Percentiles rank a stretch among this genome's conserved stretches.
phyloP scores from a whole-genome alignment of 2,797 vertebrate species.

The Orientallactaga sibirica region DNA sequence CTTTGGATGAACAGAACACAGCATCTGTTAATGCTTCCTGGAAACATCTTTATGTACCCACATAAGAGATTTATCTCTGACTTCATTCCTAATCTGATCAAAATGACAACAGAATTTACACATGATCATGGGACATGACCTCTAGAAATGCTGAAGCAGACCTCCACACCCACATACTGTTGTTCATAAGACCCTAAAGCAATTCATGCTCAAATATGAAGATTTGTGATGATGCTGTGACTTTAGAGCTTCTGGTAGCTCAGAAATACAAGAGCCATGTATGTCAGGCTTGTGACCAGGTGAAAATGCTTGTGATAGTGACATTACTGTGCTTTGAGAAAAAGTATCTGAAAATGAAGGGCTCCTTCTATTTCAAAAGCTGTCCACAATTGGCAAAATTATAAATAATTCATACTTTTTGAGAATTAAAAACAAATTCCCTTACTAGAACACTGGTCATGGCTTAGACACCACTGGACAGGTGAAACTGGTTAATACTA shows the following conservation, averaged over 20 bases:
- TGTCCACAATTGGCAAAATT: neutral
- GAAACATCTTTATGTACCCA: too few species aligned
- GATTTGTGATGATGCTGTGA: neutral
- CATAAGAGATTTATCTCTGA: too few species aligned
- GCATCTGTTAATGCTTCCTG: too few species aligned
- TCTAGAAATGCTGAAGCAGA: neutral
- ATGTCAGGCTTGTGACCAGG: neutral
- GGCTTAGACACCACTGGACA: neutral
- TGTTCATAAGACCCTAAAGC: neutral
- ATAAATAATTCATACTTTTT: neutral
- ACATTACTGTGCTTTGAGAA: neutral
- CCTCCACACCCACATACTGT: neutral
- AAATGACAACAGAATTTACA: too few species aligned
- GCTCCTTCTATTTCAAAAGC: conserved; percentile 51
- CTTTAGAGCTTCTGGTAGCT: neutral
- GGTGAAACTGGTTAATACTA: neutral
- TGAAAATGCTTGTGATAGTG: neutral
- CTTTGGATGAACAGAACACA: too few species aligned
- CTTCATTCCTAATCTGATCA: too few species aligned
- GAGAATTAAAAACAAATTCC: conserved; percentile 7
- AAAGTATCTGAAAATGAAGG: conserved; percentile 9
- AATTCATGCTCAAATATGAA: neutral
- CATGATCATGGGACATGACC: neutral
- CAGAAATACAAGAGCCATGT: neutral
- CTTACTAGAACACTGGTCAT: neutral